A percentile compares a stretch with the other conserved stretches of the same genome.
Conservation (phyloP, 2,113 vertebrate genomes). For the Pterocles orientalis region DNA sequence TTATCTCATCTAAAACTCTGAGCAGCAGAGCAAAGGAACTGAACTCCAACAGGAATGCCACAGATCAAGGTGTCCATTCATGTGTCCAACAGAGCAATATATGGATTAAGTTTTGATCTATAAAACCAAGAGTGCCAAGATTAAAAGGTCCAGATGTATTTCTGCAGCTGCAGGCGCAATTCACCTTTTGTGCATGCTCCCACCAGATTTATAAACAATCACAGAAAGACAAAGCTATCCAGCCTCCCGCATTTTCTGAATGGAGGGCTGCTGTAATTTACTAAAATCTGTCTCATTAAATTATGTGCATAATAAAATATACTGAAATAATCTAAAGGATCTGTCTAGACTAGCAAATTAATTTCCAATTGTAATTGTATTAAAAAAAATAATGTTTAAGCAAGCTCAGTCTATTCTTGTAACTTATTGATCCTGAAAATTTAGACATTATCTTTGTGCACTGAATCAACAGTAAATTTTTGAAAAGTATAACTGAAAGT, state of each 20-base stretch:
- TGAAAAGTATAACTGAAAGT: not conserved
- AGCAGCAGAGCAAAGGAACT: not conserved
- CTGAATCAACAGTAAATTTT: not conserved
- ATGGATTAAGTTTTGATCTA: not conserved
- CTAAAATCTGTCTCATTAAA: conserved; percentile 9
- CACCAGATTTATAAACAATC: not conserved
- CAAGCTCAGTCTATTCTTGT: not conserved
- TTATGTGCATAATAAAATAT: not conserved
- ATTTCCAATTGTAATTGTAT: conserved; percentile 8
- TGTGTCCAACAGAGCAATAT: not conserved
- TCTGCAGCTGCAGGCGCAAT: conserved; percentile 29
- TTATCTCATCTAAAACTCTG: not conserved
- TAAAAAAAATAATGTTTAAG: not conserved
- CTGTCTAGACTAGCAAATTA: not conserved
- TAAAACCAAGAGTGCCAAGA: not conserved
- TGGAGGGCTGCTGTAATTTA: not conserved
- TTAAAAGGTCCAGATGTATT: not conserved
- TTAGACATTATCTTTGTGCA: conserved; percentile 11
- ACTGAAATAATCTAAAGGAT: not conserved
- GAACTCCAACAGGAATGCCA: not conserved
- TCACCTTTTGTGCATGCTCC: not conserved
- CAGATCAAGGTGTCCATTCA: not conserved
- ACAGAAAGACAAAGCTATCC: not conserved
- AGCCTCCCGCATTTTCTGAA: conserved; percentile 7
- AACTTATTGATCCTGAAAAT: conserved; percentile 50